These are phyloP conservation scores for Xiphias gladius DNA, from an alignment of 2,113 vertebrate species.

Conservation along the genomic window DNA sequence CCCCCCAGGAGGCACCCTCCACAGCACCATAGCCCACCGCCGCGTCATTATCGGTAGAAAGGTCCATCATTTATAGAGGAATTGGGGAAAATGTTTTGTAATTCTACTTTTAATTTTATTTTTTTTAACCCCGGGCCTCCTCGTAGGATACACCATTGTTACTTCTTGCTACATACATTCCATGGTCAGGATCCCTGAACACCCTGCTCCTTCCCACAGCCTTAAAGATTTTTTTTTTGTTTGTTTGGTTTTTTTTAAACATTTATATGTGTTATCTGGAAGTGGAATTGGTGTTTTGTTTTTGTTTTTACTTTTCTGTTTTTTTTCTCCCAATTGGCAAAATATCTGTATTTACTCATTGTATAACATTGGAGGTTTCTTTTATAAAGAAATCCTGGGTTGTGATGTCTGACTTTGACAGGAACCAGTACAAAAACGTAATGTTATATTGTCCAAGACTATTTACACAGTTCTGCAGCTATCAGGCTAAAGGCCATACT, in stretches of 20 bases:
- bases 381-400: slow-evolving; percentile 51
- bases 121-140: slow-evolving; percentile 54
- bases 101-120: slow-evolving; percentile 47
- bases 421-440: not conserved
- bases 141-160: slow-evolving; percentile 10
- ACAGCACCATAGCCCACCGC: slow-evolving; percentile 82
- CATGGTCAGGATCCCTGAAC: slow-evolving; percentile 53
- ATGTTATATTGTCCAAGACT: slow-evolving; percentile 15
- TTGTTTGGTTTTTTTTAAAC: slow-evolving; percentile 11
- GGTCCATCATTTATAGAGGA: slow-evolving; percentile 2
- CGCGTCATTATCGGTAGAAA: slow-evolving; percentile 85
- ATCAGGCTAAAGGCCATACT: not conserved
- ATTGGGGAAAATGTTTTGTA: slow-evolving; percentile 59
- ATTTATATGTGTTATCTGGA: slow-evolving; percentile 10
- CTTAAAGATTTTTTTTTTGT: slow-evolving; percentile 41
- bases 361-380: slow-evolving; percentile 47
- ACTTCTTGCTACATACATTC: slow-evolving; percentile 78
- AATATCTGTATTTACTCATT: not conserved
- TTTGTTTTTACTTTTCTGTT: too few relatives aligned
- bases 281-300: not conserved
- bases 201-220: slow-evolving; percentile 44
- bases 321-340: not conserved
- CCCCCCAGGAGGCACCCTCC: slow-evolving; percentile 78
- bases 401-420: slow-evolving; percentile 18
- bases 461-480: slow-evolving; percentile 27